Evolutionary conservation across 2,888 invertebrate species (phyloP), one percentile per base, ranked within the genome.

Genomic region (Diarsia dahlii): DNA sequence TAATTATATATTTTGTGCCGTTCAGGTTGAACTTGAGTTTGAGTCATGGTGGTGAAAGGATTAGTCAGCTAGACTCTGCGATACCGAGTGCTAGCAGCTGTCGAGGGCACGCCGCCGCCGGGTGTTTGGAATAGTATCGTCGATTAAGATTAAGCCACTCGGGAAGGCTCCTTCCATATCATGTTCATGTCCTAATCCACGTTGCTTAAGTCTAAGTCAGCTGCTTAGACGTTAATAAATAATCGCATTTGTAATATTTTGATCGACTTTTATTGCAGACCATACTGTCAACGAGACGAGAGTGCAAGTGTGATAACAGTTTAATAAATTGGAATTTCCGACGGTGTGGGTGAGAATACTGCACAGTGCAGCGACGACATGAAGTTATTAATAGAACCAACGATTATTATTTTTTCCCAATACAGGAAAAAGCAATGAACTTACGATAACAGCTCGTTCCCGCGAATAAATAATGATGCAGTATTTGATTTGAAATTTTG

Each of bases 271-370:
- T 48, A 18, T 23, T 52, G 18, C 18, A 62, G 13, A 46, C 50
- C 3, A 5, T 74, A 62, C 50, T 18, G 45, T 20, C 74, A 45
- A 45, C 18, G 28, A n/a, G 2, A n/a, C 20, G 23, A 48, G 20
- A 56, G 64, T 39, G 23, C 52, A 75, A 48, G 23, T 20, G 23
- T 39, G 54, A 65, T 52, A n/a, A 75, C 50, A 62, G 12, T 12
- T 34, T 46, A 34, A 56, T 69, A 56, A 45, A 74, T 62, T 52
- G 10, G 4, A 46, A 46, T 77, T 28, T 66, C 28, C 75, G 56
- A 48, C 13, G 10, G 9, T 34, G 34, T 66, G 23, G 6, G 28
- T 45, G 39, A 54, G 20, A 23, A 20, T 63, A 20, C 8, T 50
- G n/a, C 39, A 18, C 13, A 39, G 65, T 66, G 34, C 13, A 39